Evolutionary conservation across 1,140 invertebrate species (phyloP).

Genomic region (Anoplophora glabripennis): DNA sequence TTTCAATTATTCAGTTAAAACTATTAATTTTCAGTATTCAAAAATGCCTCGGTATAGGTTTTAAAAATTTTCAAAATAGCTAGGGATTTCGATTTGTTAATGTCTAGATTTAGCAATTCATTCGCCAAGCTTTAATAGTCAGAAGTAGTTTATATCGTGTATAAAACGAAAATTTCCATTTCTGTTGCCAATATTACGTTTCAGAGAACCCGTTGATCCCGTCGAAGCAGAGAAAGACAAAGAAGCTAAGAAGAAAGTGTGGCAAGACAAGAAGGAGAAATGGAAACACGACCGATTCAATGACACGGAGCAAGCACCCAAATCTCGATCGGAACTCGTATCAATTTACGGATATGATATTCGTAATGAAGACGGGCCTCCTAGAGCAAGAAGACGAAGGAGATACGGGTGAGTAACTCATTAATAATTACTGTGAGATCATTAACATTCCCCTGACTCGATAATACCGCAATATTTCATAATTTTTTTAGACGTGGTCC

Average conservation of each 20-base stretch:
- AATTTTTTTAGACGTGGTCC: constrained; percentile 69
- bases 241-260: constrained; percentile 56
- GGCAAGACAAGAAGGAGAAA: constrained; percentile 64
- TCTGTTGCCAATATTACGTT: constrained; percentile 32
- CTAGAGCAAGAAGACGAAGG: constrained; percentile 76
- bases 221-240: constrained; percentile 49
- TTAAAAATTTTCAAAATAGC: too few relatives aligned
- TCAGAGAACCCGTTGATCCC: constrained; percentile 43
- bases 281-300: constrained; percentile 92
- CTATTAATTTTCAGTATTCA: too few relatives aligned
- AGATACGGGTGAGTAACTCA: constrained; percentile 70
- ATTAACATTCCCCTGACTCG: background rate
- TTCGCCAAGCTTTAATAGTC: too few relatives aligned
- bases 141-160: too few relatives aligned
- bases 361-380: constrained; percentile 85
- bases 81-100: too few relatives aligned
- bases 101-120: too few relatives aligned
- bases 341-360: constrained; percentile 94
- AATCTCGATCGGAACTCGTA: constrained; percentile 82
- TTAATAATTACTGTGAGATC: background rate
- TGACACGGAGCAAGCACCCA: constrained; percentile 78
- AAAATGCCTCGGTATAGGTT: too few relatives aligned
- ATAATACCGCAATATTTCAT: background rate
- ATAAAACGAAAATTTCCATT: background rate
- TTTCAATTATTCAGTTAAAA: too few relatives aligned